Evolutionary conservation across 2,888 invertebrate species (phyloP).

Genomic region (Leptothorax acervorum): DNA sequence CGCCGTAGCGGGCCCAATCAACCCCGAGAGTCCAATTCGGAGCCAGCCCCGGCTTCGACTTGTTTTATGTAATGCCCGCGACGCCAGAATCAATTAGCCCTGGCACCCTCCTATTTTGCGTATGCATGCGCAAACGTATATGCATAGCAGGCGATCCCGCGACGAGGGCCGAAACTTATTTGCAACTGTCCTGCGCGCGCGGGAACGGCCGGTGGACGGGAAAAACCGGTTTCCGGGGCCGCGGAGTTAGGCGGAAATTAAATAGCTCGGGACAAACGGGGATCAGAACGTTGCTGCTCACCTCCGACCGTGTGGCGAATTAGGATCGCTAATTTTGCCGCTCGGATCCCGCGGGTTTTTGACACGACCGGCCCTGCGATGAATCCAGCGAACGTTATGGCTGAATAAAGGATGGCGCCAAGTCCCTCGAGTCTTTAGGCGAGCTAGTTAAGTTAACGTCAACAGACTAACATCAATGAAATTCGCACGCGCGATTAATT

Average conservation of each 20-base stretch:
- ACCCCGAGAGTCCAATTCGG: conserved; percentile 72
- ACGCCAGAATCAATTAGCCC: conserved; percentile 81
- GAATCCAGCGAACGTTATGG: background rate
- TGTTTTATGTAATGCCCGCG: conserved; percentile 81
- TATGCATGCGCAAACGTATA: conserved; percentile 71
- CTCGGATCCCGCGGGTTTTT: conserved; percentile 44
- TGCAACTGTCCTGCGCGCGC: conserved; percentile 69
- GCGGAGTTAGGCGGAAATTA: conserved; percentile 75
- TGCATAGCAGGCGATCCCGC: conserved; percentile 63
- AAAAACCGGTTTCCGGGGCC: conserved; percentile 74
- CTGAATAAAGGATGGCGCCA: conserved; percentile 12
- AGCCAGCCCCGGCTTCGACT: conserved; percentile 71
- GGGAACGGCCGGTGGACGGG: conserved; percentile 61
- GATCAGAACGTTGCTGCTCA: conserved; percentile 55
- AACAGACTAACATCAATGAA: background rate
- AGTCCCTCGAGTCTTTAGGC: background rate
- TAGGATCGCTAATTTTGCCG: conserved; percentile 47
- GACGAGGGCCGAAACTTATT: conserved; percentile 67
- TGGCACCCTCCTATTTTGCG: conserved; percentile 78
- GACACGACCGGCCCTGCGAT: conserved; percentile 39
- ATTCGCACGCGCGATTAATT: background rate
- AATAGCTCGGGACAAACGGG: conserved; percentile 71
- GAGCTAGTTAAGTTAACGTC: conserved; percentile 16
- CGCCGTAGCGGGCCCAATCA: conserved; percentile 78
- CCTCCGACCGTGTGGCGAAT: conserved; percentile 58